Evolutionary conservation across 2,797 vertebrate species (phyloP).

Genomic region (Todus mexicanus): DNA sequence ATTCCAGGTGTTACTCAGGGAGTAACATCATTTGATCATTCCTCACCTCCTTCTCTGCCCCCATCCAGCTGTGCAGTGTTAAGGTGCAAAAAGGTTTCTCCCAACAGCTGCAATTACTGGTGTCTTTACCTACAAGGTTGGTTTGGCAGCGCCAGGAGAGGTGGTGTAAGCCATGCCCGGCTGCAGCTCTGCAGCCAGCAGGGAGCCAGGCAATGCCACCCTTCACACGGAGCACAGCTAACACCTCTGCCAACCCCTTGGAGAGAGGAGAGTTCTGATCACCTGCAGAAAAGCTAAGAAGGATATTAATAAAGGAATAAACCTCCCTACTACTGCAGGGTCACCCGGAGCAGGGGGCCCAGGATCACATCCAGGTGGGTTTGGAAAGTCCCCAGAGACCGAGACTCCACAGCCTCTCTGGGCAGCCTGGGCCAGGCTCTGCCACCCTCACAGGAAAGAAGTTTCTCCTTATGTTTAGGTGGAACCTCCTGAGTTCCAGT

Average conservation of each 20-base stretch:
- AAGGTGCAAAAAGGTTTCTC: background rate
- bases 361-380: no score
- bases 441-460: no score
- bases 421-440: no score
- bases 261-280: background rate
- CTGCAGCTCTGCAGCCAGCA: background rate
- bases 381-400: no score
- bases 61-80: background rate
- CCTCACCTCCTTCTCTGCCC: background rate
- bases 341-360: no score
- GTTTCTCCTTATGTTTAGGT: no score
- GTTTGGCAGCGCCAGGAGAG: background rate
- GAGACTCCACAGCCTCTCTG: no score
- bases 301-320: background rate
- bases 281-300: background rate
- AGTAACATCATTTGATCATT: background rate
- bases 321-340: no score
- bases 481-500: no score
- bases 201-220: background rate
- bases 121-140: background rate
- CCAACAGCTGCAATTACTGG: background rate
- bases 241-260: background rate
- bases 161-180: background rate
- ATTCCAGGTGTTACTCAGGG: background rate
- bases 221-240: background rate